Conservation (phyloP, 2,888 invertebrate species). For the Agrilus mali region DNA sequence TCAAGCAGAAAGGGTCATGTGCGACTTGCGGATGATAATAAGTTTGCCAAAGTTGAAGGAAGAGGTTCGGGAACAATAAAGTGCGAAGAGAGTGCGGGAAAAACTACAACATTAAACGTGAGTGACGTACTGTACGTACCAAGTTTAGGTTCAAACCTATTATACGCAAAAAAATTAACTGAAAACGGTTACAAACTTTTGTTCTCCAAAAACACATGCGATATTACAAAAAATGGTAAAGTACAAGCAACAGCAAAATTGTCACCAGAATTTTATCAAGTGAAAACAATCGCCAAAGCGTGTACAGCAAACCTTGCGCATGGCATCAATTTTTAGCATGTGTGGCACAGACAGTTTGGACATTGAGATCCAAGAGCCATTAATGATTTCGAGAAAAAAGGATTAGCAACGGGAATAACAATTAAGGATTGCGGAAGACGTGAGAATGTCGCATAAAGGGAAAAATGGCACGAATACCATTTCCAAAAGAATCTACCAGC, state of each 20-base stretch:
- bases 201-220: too few relatives aligned
- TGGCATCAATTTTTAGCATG: background rate
- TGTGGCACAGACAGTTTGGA: background rate
- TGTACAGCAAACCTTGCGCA: too few relatives aligned
- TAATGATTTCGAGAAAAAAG: background rate
- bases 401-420: background rate
- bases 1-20: background rate
- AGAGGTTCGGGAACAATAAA: background rate
- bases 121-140: background rate
- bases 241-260: too few relatives aligned
- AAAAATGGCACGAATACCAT: background rate
- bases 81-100: background rate
- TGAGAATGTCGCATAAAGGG: background rate
- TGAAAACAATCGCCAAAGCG: too few relatives aligned
- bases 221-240: too few relatives aligned
- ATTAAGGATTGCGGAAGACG: background rate
- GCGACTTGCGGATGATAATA: background rate
- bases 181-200: background rate
- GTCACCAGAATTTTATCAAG: too few relatives aligned
- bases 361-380: background rate
- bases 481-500: background rate
- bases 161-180: background rate
- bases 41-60: background rate
- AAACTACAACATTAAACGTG: background rate
- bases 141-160: background rate